Base-by-base conservation (phyloP, 2,888 invertebrate species). In the Catocala nupta region DNA sequence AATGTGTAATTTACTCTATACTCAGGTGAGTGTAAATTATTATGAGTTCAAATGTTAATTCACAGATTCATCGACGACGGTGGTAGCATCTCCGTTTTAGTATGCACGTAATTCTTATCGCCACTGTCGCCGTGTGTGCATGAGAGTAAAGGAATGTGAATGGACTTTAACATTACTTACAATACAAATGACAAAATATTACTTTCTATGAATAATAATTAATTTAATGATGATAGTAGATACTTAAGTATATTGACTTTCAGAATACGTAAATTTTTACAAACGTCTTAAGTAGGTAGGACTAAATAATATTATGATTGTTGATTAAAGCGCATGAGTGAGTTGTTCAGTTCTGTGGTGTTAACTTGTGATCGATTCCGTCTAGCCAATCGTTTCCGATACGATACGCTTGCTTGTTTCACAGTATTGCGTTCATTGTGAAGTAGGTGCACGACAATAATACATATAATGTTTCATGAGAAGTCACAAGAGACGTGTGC, bases 11-110 rank as follows among this genome's bases (percentile, higher is more conserved):
- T 39, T 39, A 39, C 36, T 39, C 36, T 9, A 7, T 39, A 39
- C 4, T 39, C 36, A 45, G 12, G 5, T 47, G 8, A 16, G 59
- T 50, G 66, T 53, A 72, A 59, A 68, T 65, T 69, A 68, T 63
- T 62, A 63, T 25, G 78, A 75, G 80, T 74, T 78, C 73, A 78
- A 78, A 81, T 80, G 78, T 76, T 77, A 78, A 80, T 78, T 74
- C 72, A 65, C 47, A 59, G 47, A 50, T 59, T 65, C 68, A 63
- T 65, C 55, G 57, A 69, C 59, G 36, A 63, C 68, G 12, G 45
- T 8, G 25, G 13, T 62, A 53, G 54, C 51, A 65, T 61, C 58
- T 58, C 55, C 67, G 65, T 75, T 71, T 78, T 71, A 65, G 67
- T 47, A 13, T 13, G 47, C 69, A 39, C 47, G 39, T 42, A 68